Base-by-base conservation (phyloP, 64 coral and sea anemone species). In the Pachyseris speciosa region DNA sequence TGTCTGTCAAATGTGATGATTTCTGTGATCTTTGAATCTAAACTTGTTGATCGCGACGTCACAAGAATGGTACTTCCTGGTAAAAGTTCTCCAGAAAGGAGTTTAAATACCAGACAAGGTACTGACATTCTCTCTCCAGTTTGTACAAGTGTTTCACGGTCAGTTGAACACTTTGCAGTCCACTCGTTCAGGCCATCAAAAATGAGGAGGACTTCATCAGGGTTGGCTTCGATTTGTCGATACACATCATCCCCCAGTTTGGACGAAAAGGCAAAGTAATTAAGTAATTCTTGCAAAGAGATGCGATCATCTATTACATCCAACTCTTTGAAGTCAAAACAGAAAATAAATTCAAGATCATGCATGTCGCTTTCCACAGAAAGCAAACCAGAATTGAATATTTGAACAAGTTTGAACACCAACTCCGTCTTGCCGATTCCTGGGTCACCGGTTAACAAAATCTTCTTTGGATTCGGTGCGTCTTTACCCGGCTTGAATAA, bases 101-200 rank as follows among this genome's bases (percentile, higher is more conserved):
- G 77, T 7, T 41, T 40, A 11, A 81, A 63, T 1, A 61, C 20
- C 20, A 81, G 11, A 40, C 52, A 61, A 63, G 51, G 30, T 20
- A 61, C 33, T 34, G 77, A 28, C 53, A 58, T 41, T 13, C 26
- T 61, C 31, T 40, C 31, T 37, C 26, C 53, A 40, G 20, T 61
- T 63, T 40, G 29, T 24, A 12, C 2, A 55, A 2, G 52, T 37
- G 51, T 2, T 29, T 80, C n/a, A n/a, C n/a, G 34, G 29, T 38
- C 0, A 39, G 34, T 39, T 9, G 19, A 13, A n/a, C 34, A 61
- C 51, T 15, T 81, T 9, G 20, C 1, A 13, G 52, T 39, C 77
- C 77, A 81, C 53, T 81, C 77, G 33, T 63, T 81, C 9, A 81
- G 53, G 36, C 77, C 52, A 41, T 81, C 77, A 19, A 81, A 81